Base-by-base conservation (phyloP, 2,888 invertebrate genomes). In the Patella depressa region DNA sequence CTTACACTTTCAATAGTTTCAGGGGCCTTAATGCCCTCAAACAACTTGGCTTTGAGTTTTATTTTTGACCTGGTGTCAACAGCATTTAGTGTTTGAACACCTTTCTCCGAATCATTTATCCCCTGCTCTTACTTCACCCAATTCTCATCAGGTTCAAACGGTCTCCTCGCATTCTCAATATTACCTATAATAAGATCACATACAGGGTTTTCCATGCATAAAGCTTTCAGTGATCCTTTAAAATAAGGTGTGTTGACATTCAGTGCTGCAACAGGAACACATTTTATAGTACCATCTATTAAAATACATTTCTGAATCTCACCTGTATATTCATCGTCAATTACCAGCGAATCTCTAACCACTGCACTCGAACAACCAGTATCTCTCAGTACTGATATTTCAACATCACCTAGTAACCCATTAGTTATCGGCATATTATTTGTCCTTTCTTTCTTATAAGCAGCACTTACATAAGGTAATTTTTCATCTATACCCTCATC, bases 341-440 rank as follows among this genome's bases (percentile, higher is more conserved):
- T 53, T 53, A 80, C 78, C 9, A 79, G 45, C 11, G 70, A 65
- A 19, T 69, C 74, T 69, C 72, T 77, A 7, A 80, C 72, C 4
- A 79, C 77, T 11, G 74, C 81, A 24, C 79, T 79, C 75, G 75
- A 79, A 75, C 79, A 81, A 2, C 78, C 79, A 65, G 76, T 79
- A 71, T 81, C 81, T 55, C 78, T 14, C 65, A 79, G 73, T 7
- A 79, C 69, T 53, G 71, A 75, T 53, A 81, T 75, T 34, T 73
- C 24, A n/a, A 74, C 19, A 17, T 73, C 71, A 53, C 74, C 71
- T 24, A 80, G 65, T 53, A 70, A 65, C 14, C 80, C 80, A 24
- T 71, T 72, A 12, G 53, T 34, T 3, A 78, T 78, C 3, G 80
- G 78, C 80, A 80, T 79, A 4, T 11, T 55, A 53, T 4, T 34